These are phyloP conservation scores for Electrona antarctica DNA, from an alignment of 2,113 vertebrate genomes.

Conservation along the genomic window DNA sequence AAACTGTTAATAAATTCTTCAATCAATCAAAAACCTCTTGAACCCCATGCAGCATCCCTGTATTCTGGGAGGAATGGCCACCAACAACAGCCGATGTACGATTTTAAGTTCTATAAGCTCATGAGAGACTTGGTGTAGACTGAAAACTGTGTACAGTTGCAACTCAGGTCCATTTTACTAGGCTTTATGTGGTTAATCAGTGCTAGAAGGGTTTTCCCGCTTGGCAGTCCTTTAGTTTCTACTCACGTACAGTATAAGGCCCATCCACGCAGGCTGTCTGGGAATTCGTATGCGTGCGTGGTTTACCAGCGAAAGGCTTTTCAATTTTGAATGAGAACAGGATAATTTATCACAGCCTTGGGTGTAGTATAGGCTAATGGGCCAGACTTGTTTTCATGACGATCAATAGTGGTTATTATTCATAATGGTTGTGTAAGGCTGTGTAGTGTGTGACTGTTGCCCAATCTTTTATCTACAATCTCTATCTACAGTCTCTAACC, in stretches of 20 bases:
- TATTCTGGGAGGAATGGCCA: too few species aligned
- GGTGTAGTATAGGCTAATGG: not conserved
- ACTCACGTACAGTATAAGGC: not conserved
- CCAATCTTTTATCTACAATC: not conserved
- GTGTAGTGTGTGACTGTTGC: not conserved
- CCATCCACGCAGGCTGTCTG: conserved; percentile 11
- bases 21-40: too few species aligned
- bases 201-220: not conserved
- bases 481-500: too few species aligned
- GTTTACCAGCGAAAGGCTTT: not conserved
- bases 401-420: not conserved
- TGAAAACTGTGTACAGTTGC: too few species aligned
- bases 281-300: not conserved
- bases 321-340: conserved; percentile 25
- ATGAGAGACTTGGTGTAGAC: too few species aligned
- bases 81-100: too few species aligned
- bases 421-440: not conserved
- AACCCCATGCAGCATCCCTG: too few species aligned
- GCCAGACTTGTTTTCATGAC: too few species aligned
- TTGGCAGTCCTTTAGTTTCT: not conserved
- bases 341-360: conserved; percentile 13
- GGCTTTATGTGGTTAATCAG: too few species aligned
- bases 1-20: too few species aligned
- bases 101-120: too few species aligned
- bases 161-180: too few species aligned